Evolutionary conservation across 2,113 vertebrate species (phyloP), one percentile per base, ranked within the genome.

Genomic region (Neogobius melanostomus): DNA sequence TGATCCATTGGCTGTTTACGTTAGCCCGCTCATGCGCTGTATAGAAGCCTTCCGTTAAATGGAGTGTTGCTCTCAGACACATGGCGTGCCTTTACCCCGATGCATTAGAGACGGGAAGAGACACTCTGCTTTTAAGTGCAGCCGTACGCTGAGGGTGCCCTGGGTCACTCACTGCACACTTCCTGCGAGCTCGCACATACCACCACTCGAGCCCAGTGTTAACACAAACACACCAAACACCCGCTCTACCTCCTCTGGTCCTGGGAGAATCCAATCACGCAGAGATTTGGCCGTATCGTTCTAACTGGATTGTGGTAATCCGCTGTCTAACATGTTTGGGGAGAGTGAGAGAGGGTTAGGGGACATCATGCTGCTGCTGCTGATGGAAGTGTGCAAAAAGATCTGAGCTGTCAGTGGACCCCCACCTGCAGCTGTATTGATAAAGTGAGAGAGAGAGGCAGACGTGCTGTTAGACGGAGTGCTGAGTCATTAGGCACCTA

Each of bases 251-350:
- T 56, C 53, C 77, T 76, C 84, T 74, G 71, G 49, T 69, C 70
- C 66, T 61, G 74, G 68, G 83, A 85, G 86, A 90, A 89, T 89
- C 85, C 88, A 92, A 89, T 90, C 88, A 87, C 87, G 85, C 77
- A 85, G 88, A 86, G 86, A 87, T 89, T 89, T 88, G 82, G 84
- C 86, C 76, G 65, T 87, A 89, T 89, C 84, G 81, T 76, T 82
- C 79, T 92, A 91, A 92, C 88, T 91, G 91, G 90, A 93, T 92
- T 91, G 81, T 76, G 70, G 75, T 91, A 92, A 93, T 93, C 88
- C 89, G 75, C 80, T 82, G 83, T 85, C 84, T 85, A 81, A 88
- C 88, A 90, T 89, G 87, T 87, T 87, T 87, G 87, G 80, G 86
- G 87, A 85, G 87, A 85, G 80, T 87, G 86, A 80, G 87, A 82